Base-by-base conservation (phyloP, 2,888 invertebrate species). In the Lochmaea crataegi region DNA sequence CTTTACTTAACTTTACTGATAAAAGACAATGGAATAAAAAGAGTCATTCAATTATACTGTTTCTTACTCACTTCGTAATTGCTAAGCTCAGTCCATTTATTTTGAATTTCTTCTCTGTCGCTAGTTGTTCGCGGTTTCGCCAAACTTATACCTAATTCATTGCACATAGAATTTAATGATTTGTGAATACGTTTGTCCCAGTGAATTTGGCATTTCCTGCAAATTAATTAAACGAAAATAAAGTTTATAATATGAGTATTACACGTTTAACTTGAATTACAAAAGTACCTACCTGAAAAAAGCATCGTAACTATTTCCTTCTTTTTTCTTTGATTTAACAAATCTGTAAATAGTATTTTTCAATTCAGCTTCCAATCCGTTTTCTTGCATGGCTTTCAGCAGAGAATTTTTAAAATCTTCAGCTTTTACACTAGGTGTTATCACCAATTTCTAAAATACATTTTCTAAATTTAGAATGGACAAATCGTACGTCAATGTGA, bases 141-240 rank as follows among this genome's bases (percentile, higher is more conserved):
- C 75, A 97, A 86, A 7, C 95, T 94, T 60, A 96, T 93, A 82
- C 94, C 94, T 63, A 98, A 88, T 87, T 98, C 97, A 58, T 92
- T 93, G 81, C 96, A 96, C 95, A 98, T 98, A 1, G 97, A 96
- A 88, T 97, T 96, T 71, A 98, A 88, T 26, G 97, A 97, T 87
- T 98, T 98, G 81, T 96, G 93, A 68, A 98, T 96, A 76, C 97
- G 90, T 80, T 96, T 94, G 85, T 98, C 98, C 98, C 98, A 98
- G 79, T 94, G 94, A 38, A 93, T 91, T 83, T 97, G 96, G 16
- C 95, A 93, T 87, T 96, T 95, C 80, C 92, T 90, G 67, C 97
- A 70, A 57, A 51, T 71, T 71, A 64, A 53, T 18, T 2, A n/a
- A 18, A 63, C 6, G 3, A 16, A 61, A 61, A 14, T 41, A n/a